These are phyloP conservation scores for Melanotaenia nigrans DNA, from an alignment of 2,797 vertebrate genomes.

Conservation along the genomic window DNA sequence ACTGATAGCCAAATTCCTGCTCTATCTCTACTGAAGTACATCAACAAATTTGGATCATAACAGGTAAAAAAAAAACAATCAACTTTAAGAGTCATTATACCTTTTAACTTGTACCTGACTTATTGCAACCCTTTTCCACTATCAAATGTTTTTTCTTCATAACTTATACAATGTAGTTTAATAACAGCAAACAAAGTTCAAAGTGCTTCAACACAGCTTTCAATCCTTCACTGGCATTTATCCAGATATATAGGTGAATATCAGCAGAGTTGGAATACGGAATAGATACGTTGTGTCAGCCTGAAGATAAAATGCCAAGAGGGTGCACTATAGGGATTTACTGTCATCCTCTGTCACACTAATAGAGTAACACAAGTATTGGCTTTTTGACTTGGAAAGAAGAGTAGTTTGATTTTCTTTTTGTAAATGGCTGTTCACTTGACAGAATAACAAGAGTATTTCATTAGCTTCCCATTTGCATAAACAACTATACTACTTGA, in stretches of 20 bases:
- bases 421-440: slow-evolving; percentile 19
- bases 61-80: background rate
- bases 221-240: slow-evolving; percentile 62
- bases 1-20: background rate
- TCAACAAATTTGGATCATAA: background rate
- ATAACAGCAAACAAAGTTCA: slow-evolving; percentile 56
- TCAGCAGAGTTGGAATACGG: slow-evolving; percentile 55
- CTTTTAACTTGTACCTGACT: background rate
- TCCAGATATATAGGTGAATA: slow-evolving; percentile 68
- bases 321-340: slow-evolving; percentile 58
- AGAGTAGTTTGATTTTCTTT: slow-evolving; percentile 34
- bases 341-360: slow-evolving; percentile 64
- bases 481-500: slow-evolving; percentile 40
- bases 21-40: background rate
- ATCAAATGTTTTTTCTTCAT: slow-evolving; percentile 5
- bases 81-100: background rate
- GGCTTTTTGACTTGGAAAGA: slow-evolving; percentile 47
- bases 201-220: slow-evolving; percentile 38
- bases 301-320: slow-evolving; percentile 71
- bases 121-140: slow-evolving; percentile 1
- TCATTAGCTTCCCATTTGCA: slow-evolving; percentile 56
- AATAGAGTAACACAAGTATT: slow-evolving; percentile 57
- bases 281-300: slow-evolving; percentile 62
- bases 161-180: slow-evolving; percentile 5
- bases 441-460: slow-evolving; percentile 42